A percentile compares a stretch with the other conserved stretches of the same genome.
Evolutionary conservation across 2,888 invertebrate species (phyloP).

Genomic region (Pharmacophagus antenor): DNA sequence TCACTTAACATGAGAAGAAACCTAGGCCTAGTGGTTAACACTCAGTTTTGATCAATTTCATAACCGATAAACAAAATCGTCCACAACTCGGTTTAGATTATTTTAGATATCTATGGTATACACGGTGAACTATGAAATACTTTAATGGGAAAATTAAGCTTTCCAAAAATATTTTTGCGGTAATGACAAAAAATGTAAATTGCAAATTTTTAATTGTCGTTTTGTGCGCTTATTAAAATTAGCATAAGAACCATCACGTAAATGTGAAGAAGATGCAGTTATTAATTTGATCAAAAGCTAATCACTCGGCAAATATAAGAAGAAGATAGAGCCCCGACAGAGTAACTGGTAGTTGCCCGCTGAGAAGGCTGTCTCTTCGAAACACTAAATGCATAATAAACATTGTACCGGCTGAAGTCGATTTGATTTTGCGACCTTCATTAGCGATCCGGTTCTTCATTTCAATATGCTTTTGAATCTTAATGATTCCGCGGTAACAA

Average conservation of each 20-base stretch:
- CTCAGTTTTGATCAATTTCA: too few species aligned
- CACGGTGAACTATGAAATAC: too few species aligned
- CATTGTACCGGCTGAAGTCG: conserved; percentile 65
- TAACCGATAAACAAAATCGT: too few species aligned
- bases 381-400: conserved; percentile 69
- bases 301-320: conserved; percentile 14
- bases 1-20: too few species aligned
- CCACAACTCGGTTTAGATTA: too few species aligned
- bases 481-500: conserved; percentile 74
- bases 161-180: too few species aligned
- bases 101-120: too few species aligned
- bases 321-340: conserved; percentile 31
- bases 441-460: conserved; percentile 77
- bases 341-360: conserved; percentile 37
- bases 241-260: neutral
- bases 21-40: too few species aligned
- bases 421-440: conserved; percentile 78
- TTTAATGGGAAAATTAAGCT: too few species aligned
- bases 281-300: conserved; percentile 27
- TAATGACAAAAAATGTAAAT: too few species aligned
- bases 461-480: conserved; percentile 70
- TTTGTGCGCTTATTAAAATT: neutral
- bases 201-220: neutral
- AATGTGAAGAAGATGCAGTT: conserved; percentile 18
- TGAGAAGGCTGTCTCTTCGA: conserved; percentile 44